Evolutionary conservation across 2,888 invertebrate genomes (phyloP).

Genomic region (Liposcelis brunnea): DNA sequence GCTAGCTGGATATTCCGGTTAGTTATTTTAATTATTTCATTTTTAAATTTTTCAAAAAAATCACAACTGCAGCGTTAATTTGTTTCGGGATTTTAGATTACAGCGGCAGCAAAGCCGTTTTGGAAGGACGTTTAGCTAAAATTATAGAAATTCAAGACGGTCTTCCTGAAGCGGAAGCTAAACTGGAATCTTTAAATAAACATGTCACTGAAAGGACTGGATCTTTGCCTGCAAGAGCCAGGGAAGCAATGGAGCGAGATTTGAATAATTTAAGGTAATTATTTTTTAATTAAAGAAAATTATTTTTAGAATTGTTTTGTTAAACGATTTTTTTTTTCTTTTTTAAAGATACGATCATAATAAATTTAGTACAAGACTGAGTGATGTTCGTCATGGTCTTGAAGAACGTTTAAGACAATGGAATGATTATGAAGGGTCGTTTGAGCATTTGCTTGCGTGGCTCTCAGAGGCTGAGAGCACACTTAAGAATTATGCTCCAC

Average conservation of each 20-base stretch:
- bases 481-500: constrained; percentile 68
- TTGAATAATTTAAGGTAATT: constrained; percentile 46
- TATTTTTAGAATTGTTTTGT: background rate
- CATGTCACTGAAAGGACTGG: constrained; percentile 51
- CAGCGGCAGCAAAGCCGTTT: constrained; percentile 66
- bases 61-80: no score
- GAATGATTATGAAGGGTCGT: constrained; percentile 75
- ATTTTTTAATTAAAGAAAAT: constrained; percentile 7
- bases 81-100: no score
- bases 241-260: constrained; percentile 71
- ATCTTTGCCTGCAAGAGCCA: constrained; percentile 61
- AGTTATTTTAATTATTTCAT: constrained; percentile 1
- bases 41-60: constrained; percentile 5
- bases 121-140: constrained; percentile 66
- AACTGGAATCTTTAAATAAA: constrained; percentile 54
- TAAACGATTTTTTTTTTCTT: background rate
- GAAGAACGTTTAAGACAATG: constrained; percentile 78
- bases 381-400: constrained; percentile 59
- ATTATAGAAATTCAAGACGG: constrained; percentile 64
- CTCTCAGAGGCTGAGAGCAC: constrained; percentile 69
- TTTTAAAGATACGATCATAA: constrained; percentile 53
- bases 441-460: constrained; percentile 69
- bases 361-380: constrained; percentile 58
- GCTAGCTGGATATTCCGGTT: constrained; percentile 50
- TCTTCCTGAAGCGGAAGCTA: constrained; percentile 57